Evolutionary conservation across 92 coral and sea anemone genomes (phyloP).

Genomic region (Umimayanthus kanabou): DNA sequence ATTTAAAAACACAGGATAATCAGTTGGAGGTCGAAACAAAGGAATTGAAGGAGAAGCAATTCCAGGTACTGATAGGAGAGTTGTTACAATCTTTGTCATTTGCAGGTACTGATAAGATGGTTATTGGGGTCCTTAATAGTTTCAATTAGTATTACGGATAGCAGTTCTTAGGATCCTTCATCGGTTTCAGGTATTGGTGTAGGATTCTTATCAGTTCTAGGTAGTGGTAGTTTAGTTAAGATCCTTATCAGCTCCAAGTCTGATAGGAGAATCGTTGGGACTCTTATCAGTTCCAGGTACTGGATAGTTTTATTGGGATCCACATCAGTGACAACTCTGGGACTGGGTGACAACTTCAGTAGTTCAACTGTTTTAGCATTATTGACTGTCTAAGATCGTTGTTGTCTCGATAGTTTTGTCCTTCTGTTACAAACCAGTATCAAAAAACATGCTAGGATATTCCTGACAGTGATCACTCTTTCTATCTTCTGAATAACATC

Average conservation of each 20-base stretch:
- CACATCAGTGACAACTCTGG: not conserved
- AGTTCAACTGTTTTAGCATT: no score
- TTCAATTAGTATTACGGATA: not conserved
- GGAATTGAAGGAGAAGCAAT: slow-evolving; percentile 41
- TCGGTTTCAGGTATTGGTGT: no score
- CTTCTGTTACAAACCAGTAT: not conserved
- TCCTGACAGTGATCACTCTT: not conserved
- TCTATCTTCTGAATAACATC: not conserved
- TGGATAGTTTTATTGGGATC: not conserved
- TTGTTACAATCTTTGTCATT: no score
- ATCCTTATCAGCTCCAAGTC: no score
- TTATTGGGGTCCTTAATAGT: no score
- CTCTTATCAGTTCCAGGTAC: not conserved
- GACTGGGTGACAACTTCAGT: not conserved
- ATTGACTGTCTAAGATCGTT: not conserved
- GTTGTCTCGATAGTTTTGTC: not conserved
- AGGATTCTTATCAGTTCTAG: not conserved
- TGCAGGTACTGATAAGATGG: no score
- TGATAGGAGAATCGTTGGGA: no score
- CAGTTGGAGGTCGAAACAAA: slow-evolving; percentile 37
- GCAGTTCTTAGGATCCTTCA: not conserved
- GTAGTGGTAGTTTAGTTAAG: not conserved
- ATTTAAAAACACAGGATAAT: slow-evolving; percentile 34
- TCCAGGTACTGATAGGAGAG: not conserved
- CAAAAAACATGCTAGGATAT: no score